Evolutionary conservation across 1,140 invertebrate species (phyloP).

Genomic region (Metopolophium dirhodum): DNA sequence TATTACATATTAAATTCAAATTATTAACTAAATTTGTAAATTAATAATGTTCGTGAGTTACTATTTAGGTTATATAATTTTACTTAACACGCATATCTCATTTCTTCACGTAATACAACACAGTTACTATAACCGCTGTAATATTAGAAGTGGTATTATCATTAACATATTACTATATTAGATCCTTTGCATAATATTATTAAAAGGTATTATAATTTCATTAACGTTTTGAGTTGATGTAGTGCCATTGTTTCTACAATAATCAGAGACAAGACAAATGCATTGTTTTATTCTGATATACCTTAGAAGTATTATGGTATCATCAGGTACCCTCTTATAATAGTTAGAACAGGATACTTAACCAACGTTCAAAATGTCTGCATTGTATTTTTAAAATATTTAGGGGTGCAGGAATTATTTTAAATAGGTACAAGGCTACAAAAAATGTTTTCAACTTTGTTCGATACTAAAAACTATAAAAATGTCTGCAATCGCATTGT

Average conservation of each 20-base stretch:
- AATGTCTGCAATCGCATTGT: too few species aligned
- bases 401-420: neutral
- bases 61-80: neutral
- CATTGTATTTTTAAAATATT: neutral
- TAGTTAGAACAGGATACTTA: neutral
- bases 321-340: neutral
- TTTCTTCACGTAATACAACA: neutral
- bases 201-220: constrained; percentile 48
- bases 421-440: too few species aligned
- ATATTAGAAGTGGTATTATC: neutral
- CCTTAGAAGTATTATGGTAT: neutral
- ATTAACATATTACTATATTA: constrained; percentile 48
- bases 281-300: neutral
- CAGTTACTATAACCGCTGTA: neutral
- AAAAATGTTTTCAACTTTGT: too few species aligned
- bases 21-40: neutral
- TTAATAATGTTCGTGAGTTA: neutral
- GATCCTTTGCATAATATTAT: constrained; percentile 16
- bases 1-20: neutral
- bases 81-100: neutral
- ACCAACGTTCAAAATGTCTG: neutral
- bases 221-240: constrained; percentile 8
- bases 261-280: constrained; percentile 13
- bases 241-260: neutral
- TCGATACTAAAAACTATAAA: too few species aligned